Percentiles rank a stretch among this genome's conserved stretches.
Conservation (phyloP, 2,888 invertebrate species). For the Polymixis lichenea region DNA sequence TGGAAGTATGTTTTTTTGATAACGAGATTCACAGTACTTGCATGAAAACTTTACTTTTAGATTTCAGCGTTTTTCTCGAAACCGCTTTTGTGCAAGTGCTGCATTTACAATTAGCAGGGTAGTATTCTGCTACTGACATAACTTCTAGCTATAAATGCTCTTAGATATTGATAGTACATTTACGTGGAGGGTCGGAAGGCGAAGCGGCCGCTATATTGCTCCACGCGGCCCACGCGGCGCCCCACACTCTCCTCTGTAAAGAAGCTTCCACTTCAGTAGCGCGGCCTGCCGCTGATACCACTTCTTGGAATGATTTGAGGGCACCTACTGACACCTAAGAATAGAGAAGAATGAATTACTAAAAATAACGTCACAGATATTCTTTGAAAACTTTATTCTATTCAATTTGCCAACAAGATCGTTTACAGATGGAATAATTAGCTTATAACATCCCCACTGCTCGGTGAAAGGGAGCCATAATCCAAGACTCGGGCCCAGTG, state of each 20-base stretch:
- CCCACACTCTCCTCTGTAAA: constrained; percentile 93
- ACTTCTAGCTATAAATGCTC: constrained; percentile 92
- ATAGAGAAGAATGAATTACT: not conserved
- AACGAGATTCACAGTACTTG: no score
- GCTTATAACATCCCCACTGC: no score
- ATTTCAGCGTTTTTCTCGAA: no score
- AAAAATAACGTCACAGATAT: not conserved
- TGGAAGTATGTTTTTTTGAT: no score
- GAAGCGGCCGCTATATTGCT: constrained; percentile 94
- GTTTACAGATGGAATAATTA: no score
- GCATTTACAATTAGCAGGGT: no score
- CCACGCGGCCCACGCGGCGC: constrained; percentile 96
- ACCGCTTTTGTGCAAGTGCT: no score
- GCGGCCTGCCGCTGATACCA: constrained; percentile 94
- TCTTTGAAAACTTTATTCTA: no score
- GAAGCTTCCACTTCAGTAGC: constrained; percentile 92
- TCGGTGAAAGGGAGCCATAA: no score
- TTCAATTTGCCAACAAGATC: no score
- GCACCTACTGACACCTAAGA: constrained; percentile 96
- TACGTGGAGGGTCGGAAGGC: constrained; percentile 62
- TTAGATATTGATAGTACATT: constrained; percentile 5
- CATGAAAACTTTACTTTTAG: no score
- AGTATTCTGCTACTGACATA: constrained; percentile 93
- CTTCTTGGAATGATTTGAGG: constrained; percentile 99
- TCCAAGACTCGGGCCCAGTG: no score